Evolutionary conservation across 2,888 invertebrate genomes (phyloP), one percentile per base, ranked within the genome.

Genomic region (Leptopilina myrica): DNA sequence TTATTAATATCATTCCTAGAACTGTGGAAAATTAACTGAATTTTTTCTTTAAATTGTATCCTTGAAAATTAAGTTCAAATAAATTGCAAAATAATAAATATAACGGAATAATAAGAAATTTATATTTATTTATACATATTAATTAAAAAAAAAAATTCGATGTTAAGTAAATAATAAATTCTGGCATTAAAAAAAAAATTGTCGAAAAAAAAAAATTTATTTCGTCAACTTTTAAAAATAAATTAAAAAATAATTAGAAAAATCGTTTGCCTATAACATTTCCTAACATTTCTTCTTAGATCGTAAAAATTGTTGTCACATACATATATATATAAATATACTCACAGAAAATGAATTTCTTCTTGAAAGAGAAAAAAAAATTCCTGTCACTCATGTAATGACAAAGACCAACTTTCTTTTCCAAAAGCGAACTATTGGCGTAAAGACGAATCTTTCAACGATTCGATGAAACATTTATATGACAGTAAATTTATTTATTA

Each of bases 371-470:
- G 12, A 49, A 49, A 49, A 49, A 49, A 56, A 33, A 33, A n/a
- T 40, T 49, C 33, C 26, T n/a, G 53, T 49, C 77, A 81, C 79
- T 90, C 90, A 91, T 91, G 89, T 91, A 86, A 91, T 91, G 85
- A 89, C 88, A 85, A 91, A 90, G 82, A 90, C 87, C 85, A 91
- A 88, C 90, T 91, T 91, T 90, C 91, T 89, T 89, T 90, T 90
- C 89, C 90, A 91, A 87, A 88, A 86, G 84, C 87, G 87, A 81
- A 86, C 85, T 85, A 87, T 88, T 85, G 88, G 87, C 85, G 80
- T 84, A 85, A 86, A 87, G 84, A 88, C 88, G 83, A 90, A 88
- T 86, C 88, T 88, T 83, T 87, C 88, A 83, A 83, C 77, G 85
- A 88, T 87, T 86, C 90, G 88, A 89, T 87, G 88, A 88, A 90